Evolutionary conservation across 2,888 invertebrate genomes (phyloP), one percentile per base, ranked within the genome.

Genomic region (Limenitis arthemis): DNA sequence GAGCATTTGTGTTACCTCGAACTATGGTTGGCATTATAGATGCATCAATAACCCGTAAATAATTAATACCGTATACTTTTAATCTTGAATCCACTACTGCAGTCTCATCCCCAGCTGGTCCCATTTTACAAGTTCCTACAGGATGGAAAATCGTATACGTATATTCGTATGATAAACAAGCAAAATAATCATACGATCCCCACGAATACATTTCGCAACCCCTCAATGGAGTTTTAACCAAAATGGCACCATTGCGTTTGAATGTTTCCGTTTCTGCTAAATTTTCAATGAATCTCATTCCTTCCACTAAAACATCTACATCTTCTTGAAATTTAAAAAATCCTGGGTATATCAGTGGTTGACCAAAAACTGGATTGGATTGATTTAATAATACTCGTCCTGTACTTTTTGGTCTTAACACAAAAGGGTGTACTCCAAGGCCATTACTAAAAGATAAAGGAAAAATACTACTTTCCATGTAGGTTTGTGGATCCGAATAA

Each of bases 1-100:
- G 92, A 0, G 93, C 95, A 65, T 94, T 94, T 0, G 94, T 94
- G 69, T 95, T 95, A 0, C 93, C 94, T 56, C 93, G 91, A 0
- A 91, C 83, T 30, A 94, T 89, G 0, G 75, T 79, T 0, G 95
- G 95, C 94, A 95, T 95, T 37, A 95, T 90, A 6, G 93, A 93
- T 0, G 93, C 91, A 69, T 94, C 94, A 1, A 91, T 89, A 0
- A 94, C 93, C 49, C 94, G 83, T 0, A 92, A 67, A 2, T 86
- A 75, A 8, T 61, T 47, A 1, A 80, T 51, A 1, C 93, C 94
- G 48, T 91, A 88, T 0, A 94, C 91, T 43, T 82, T 85, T 5
- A 94, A 71, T 51, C 89, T 76, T 0, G 90, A 87, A 70, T 91
- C 91, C 0, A 94, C 92, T 0, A 94, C 94, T 0, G 93, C 77